phyloP scores from a whole-genome alignment of 2,113 vertebrate species.

The Clarias gariepinus region DNA sequence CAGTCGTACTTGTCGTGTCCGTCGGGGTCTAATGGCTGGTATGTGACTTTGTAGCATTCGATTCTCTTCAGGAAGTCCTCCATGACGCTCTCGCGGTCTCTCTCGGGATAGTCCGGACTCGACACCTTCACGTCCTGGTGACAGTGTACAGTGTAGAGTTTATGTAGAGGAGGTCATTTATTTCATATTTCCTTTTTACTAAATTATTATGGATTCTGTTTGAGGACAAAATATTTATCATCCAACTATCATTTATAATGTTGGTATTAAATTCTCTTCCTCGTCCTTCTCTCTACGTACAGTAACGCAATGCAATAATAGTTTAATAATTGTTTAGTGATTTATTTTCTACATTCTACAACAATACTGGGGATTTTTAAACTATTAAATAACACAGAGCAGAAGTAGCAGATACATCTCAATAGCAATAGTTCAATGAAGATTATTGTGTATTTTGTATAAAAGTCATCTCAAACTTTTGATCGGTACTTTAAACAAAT shows the following conservation, averaged over 20 bases:
- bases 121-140: slow-evolving; percentile 94
- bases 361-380: too few relatives aligned
- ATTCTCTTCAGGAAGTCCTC: slow-evolving; percentile 97
- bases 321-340: too few relatives aligned
- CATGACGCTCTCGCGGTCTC: slow-evolving; percentile 89
- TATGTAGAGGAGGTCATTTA: background rate
- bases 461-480: too few relatives aligned
- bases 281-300: too few relatives aligned
- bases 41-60: slow-evolving; percentile 96
- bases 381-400: too few relatives aligned
- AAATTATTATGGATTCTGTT: background rate
- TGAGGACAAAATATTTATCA: background rate
- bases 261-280: background rate
- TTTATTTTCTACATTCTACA: too few relatives aligned
- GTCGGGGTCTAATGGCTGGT: slow-evolving; percentile 90
- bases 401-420: too few relatives aligned
- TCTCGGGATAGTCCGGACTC: slow-evolving; percentile 92
- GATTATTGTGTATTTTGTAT: too few relatives aligned
- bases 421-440: too few relatives aligned
- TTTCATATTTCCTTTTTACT: background rate
- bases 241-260: background rate
- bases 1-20: slow-evolving; percentile 83
- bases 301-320: too few relatives aligned
- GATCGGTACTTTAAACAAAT: too few relatives aligned
- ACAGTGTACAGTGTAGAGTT: background rate